Base-by-base conservation (phyloP, 2,797 vertebrate genomes). In the Protosalanx chinensis region DNA sequence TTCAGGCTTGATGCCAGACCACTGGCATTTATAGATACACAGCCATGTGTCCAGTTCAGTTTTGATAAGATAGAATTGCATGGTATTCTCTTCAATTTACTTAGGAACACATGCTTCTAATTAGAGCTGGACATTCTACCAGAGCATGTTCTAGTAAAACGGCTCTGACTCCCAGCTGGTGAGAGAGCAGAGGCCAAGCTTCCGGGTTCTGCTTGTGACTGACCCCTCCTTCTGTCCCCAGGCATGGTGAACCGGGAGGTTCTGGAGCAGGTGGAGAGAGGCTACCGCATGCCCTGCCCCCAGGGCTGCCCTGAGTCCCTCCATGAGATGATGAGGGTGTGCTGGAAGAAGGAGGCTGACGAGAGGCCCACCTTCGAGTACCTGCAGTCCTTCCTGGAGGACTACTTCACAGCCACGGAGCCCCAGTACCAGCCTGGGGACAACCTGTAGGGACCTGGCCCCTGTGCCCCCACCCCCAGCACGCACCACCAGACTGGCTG, bases 321-420 rank as follows among this genome's bases (percentile, higher is more conserved):
- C 35, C 95, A 98, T 0, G 96, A 99, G 73, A 91, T 99, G 93
- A 99, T 98, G 97, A 94, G 92, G 85, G 92, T 91, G 33, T 99
- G 96, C 87, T 99, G 97, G 97, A 98, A 97, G 92, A 98, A 97
- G 82, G 96, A 98, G 57, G 94, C 97, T 2, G 96, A 98, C 68
- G 97, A 99, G 84, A 94, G 96, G 75, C 97, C 97, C 76, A 99
- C 97, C 7, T 99, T 99, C 76, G 97, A 98, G 82, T 99, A 98
- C 89, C 96, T 96, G 87, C 97, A 98, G 91, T 97, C 96, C 85
- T 98, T 98, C 91, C 87, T 98, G 86, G 97, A 99, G 93, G 97
- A 99, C 93, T 98, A 99, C 90, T 98, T 99, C 91, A 99, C 97
- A 82, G 97, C 97, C 88, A 99, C 97, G 79, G 97, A 99, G 92